phyloP scores from a whole-genome alignment of 2,113 vertebrate genomes.

The Pipra filicauda region DNA sequence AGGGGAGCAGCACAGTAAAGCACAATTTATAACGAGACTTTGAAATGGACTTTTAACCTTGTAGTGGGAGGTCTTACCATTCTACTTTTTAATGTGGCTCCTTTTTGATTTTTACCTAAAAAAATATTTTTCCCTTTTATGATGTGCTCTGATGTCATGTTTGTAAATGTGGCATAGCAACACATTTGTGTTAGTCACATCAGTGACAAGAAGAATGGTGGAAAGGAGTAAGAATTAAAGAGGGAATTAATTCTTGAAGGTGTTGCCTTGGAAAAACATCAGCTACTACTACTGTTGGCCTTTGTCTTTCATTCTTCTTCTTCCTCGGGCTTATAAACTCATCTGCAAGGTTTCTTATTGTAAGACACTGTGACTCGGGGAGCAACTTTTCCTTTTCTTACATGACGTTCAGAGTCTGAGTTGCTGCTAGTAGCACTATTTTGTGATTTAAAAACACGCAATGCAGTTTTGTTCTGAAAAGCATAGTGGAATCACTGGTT shows the following conservation, averaged over 20 bases:
- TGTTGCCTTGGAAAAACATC: not conserved
- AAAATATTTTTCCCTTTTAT: not conserved
- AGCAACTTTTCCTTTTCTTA: not conserved
- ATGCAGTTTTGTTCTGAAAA: not conserved
- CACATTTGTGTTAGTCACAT: not conserved
- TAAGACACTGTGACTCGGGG: not conserved
- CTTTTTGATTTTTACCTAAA: not conserved
- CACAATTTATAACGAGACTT: not conserved
- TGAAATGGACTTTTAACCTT: constrained; percentile 1
- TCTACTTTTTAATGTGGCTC: not conserved
- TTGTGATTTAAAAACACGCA: not conserved
- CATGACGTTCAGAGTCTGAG: not conserved
- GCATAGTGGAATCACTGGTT: not conserved
- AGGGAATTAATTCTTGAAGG: not conserved
- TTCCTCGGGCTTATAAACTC: not conserved
- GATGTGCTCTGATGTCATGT: not conserved
- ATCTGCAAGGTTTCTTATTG: not conserved
- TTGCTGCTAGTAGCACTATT: not conserved
- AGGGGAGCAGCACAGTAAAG: not conserved
- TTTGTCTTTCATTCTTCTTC: not conserved
- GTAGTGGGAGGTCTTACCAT: not conserved
- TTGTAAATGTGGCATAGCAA: not conserved
- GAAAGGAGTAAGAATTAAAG: not conserved
- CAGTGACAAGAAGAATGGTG: not conserved
- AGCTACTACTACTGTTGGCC: not conserved